Evolutionary conservation across 2,797 vertebrate genomes (phyloP).

Genomic region (Oreochromis grahami): DNA sequence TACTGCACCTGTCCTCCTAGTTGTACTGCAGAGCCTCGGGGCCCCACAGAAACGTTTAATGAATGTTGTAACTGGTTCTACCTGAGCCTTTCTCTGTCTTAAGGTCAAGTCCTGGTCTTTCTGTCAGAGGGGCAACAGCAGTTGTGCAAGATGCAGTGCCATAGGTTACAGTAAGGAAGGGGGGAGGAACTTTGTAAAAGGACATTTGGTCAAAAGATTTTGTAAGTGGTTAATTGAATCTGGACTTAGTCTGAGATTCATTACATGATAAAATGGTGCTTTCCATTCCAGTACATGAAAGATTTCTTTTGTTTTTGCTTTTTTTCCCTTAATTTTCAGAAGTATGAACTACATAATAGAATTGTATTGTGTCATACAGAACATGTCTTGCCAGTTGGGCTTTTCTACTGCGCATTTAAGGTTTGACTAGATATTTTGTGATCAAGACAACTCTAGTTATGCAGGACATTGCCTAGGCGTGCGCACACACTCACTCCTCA

Average conservation of each 20-base stretch:
- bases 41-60: constrained; percentile 20
- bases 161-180: constrained; percentile 19
- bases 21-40: constrained; percentile 9
- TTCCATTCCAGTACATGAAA: constrained; percentile 63
- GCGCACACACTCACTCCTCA: background rate
- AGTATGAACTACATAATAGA: constrained; percentile 21
- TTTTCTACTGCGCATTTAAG: constrained; percentile 20
- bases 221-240: constrained; percentile 41
- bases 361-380: constrained; percentile 17
- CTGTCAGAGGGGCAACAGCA: constrained; percentile 12
- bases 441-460: constrained; percentile 17
- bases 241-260: constrained; percentile 37
- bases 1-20: constrained; percentile 38
- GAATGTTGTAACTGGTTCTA: constrained; percentile 56
- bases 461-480: constrained; percentile 11
- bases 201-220: constrained; percentile 16
- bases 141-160: constrained; percentile 43
- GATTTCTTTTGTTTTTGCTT: constrained; percentile 44
- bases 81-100: constrained; percentile 1
- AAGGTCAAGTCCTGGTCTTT: background rate
- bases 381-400: constrained; percentile 18
- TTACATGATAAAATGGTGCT: constrained; percentile 60
- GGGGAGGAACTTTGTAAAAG: constrained; percentile 1
- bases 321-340: constrained; percentile 10
- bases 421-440: constrained; percentile 29